Evolutionary conservation across 1,140 invertebrate genomes (phyloP), one percentile per base, ranked within the genome.

Genomic region (Dinothrombium tinctorium): DNA sequence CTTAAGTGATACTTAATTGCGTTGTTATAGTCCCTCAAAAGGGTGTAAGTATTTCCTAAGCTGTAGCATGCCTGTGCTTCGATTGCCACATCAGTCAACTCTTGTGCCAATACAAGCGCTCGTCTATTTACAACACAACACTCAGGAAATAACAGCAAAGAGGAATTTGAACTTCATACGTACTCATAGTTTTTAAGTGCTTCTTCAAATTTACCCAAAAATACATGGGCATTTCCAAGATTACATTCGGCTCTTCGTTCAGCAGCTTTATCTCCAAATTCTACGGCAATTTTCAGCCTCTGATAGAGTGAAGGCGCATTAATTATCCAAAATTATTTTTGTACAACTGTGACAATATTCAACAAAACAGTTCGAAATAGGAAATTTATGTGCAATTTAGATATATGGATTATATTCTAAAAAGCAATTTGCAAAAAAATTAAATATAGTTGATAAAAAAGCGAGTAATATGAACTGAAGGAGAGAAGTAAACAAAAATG

Each of bases 21-120:
- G 28, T 72, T 69, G 33, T 71, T 64, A 56, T 87, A 94, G 60
- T 96, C 82, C 23, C 81, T 62, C 9, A 95, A 62, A n/a, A 96
- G 60, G 1, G 86, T 94, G 54, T 90, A 95, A 0, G 89, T 94
- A 53, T 96, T 96, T 1, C 89, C 90, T 14, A 96, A 61, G 41
- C 82, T 89, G 56, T 95, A 96, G 55, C 87, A 95, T 0, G 87
- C 84, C 56, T 96, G 90, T 0, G 89, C 90, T 56, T 96, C 89
- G 5, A 95, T 74, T 0, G 86, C 84, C 44, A 74, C 70, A 57
- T 96, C 89, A 19, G 76, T 71, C 25, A 89, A 56, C 54, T 87
- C 78, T 54, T 84, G 73, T 4, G 81, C 81, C 15, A 89, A 54
- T 0, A 71, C 64, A 41, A 87, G 62, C 4, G 83, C 87, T 51